These are phyloP conservation scores for Noctua fimbriata DNA, from an alignment of 2,888 invertebrate genomes.

Conservation along the genomic window DNA sequence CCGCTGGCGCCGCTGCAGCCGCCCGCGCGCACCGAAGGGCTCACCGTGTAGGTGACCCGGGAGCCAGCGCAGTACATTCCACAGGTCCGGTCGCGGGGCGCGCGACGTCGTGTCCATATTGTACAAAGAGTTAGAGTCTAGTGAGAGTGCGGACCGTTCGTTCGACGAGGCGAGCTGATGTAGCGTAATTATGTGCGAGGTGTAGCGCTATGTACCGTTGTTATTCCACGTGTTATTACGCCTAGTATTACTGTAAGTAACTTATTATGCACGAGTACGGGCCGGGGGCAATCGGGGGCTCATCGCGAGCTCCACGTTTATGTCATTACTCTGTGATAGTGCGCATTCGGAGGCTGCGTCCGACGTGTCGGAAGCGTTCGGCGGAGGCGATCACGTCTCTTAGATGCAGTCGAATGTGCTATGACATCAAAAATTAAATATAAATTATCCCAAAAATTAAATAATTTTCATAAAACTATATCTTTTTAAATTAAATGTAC, in stretches of 20 bases:
- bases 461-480: conserved; percentile 88
- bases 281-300: conserved; percentile 89
- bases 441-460: conserved; percentile 90
- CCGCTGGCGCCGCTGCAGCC: conserved; percentile 91
- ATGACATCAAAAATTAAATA: conserved; percentile 88
- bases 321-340: conserved; percentile 90
- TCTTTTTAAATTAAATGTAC: conserved; percentile 84
- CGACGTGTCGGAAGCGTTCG: conserved; percentile 70
- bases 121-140: conserved; percentile 82
- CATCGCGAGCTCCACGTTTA: conserved; percentile 84
- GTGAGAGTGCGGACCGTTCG: conserved; percentile 79
- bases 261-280: conserved; percentile 88
- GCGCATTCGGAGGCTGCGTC: conserved; percentile 85
- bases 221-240: conserved; percentile 87
- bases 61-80: conserved; percentile 79
- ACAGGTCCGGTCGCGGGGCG: conserved; percentile 68
- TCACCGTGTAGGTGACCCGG: conserved; percentile 91
- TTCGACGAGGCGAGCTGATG: conserved; percentile 75
- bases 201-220: conserved; percentile 87
- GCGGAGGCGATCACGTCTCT: conserved; percentile 68
- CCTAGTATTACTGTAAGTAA: conserved; percentile 88
- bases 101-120: conserved; percentile 79
- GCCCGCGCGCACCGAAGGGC: conserved; percentile 93
- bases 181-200: conserved; percentile 81
- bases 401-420: conserved; percentile 85